A percentile compares a stretch with the other conserved stretches of the same genome.
phyloP scores from a whole-genome alignment of 2,113 vertebrate species.

The Jaculus jaculus region DNA sequence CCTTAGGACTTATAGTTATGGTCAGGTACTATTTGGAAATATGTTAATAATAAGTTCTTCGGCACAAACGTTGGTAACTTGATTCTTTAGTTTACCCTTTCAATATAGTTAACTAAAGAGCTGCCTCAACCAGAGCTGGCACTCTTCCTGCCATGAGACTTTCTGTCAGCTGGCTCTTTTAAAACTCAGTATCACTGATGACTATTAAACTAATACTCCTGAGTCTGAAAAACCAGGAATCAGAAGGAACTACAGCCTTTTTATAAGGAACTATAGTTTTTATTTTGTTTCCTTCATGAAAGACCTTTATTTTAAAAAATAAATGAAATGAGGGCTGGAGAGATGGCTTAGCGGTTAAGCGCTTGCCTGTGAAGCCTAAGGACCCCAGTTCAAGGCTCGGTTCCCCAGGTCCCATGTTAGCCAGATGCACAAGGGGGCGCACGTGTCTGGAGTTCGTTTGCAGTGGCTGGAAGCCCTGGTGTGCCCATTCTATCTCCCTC shows the following conservation, averaged over 20 bases:
- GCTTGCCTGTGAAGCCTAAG: too few relatives aligned
- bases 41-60: background rate
- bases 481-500: too few relatives aligned
- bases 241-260: background rate
- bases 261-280: background rate
- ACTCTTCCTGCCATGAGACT: conserved; percentile 39
- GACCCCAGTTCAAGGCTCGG: too few relatives aligned
- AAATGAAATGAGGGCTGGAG: background rate
- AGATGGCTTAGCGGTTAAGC: too few relatives aligned
- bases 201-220: background rate
- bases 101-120: conserved; percentile 30
- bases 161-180: conserved; percentile 18
- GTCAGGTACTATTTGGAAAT: conserved; percentile 36
- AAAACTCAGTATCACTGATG: background rate
- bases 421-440: too few relatives aligned
- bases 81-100: conserved; percentile 19
- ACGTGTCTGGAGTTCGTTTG: too few relatives aligned
- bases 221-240: conserved; percentile 9
- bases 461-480: too few relatives aligned
- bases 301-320: background rate
- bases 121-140: background rate
- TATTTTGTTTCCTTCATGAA: background rate
- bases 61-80: background rate
- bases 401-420: too few relatives aligned
- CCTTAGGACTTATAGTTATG: background rate